Evolutionary conservation across 2,797 vertebrate genomes (phyloP).

Genomic region (Anabacerthia variegaticeps): DNA sequence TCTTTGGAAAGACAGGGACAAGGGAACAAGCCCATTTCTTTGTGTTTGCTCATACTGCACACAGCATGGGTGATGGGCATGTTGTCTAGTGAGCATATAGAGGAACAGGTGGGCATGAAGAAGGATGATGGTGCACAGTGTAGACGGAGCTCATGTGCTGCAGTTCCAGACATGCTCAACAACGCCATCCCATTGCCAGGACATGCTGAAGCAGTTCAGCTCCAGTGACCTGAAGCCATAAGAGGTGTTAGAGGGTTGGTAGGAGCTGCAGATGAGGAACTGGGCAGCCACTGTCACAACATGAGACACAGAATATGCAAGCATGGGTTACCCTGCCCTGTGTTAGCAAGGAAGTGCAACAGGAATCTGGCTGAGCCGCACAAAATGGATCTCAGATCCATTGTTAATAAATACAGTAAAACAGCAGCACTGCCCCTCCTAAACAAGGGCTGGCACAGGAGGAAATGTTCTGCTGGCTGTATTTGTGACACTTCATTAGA

Average conservation of each 20-base stretch:
- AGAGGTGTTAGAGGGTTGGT: not conserved
- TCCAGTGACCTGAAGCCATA: not conserved
- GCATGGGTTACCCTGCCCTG: not conserved
- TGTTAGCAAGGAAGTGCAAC: not conserved
- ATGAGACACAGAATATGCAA: not conserved
- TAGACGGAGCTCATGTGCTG: not conserved
- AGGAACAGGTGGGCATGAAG: not conserved
- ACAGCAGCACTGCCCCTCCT: not conserved
- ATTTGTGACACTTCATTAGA: not conserved
- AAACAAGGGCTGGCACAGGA: not conserved
- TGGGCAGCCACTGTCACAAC: not conserved
- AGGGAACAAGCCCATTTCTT: not conserved
- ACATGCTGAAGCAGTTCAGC: not conserved
- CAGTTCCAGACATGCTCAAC: not conserved
- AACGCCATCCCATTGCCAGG: not conserved
- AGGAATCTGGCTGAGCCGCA: not conserved
- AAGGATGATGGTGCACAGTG: rapidly evolving
- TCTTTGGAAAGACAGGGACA: not conserved
- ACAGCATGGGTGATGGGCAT: rapidly evolving
- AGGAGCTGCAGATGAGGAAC: not conserved
- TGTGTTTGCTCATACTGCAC: not conserved
- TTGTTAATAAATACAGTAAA: not conserved
- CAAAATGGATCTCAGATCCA: not conserved
- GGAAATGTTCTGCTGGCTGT: not conserved
- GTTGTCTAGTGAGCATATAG: not conserved